These are phyloP conservation scores for Aphodius granarius DNA, from an alignment of 2,888 invertebrate species.

Conservation along the genomic window DNA sequence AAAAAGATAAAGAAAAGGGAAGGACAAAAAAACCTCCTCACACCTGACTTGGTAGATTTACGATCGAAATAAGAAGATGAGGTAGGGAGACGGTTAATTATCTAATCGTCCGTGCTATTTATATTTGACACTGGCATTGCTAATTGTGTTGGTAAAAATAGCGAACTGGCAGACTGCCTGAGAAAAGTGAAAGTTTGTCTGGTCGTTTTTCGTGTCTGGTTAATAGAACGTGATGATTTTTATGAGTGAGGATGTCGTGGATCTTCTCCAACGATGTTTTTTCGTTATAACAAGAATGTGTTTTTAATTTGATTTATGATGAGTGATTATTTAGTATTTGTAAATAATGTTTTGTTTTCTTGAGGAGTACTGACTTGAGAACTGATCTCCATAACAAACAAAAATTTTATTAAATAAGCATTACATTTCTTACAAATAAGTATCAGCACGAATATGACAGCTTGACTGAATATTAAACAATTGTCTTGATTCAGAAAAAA, in stretches of 20 bases:
- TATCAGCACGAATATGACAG: no score
- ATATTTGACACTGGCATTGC: slow-evolving; percentile 27
- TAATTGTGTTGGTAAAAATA: slow-evolving; percentile 22
- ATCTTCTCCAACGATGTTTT: no score
- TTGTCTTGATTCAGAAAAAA: no score
- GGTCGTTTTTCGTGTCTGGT: background rate
- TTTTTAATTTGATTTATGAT: background rate
- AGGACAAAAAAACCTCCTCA: background rate
- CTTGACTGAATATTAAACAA: no score
- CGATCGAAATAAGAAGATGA: background rate
- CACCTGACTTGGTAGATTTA: background rate
- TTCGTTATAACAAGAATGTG: no score
- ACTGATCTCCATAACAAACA: no score
- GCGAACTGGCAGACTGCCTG: slow-evolving; percentile 19
- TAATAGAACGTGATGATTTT: background rate
- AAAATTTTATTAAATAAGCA: no score
- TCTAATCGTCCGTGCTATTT: slow-evolving; percentile 14
- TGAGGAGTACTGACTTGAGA: no score
- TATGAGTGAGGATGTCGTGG: background rate
- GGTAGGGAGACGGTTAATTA: background rate
- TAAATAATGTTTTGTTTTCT: no score
- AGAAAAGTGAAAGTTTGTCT: background rate
- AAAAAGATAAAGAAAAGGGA: no score
- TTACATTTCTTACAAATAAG: no score
- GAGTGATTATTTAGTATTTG: no score